These are phyloP conservation scores for Bombylius major DNA, from an alignment of 2,888 invertebrate genomes.

Conservation along the genomic window DNA sequence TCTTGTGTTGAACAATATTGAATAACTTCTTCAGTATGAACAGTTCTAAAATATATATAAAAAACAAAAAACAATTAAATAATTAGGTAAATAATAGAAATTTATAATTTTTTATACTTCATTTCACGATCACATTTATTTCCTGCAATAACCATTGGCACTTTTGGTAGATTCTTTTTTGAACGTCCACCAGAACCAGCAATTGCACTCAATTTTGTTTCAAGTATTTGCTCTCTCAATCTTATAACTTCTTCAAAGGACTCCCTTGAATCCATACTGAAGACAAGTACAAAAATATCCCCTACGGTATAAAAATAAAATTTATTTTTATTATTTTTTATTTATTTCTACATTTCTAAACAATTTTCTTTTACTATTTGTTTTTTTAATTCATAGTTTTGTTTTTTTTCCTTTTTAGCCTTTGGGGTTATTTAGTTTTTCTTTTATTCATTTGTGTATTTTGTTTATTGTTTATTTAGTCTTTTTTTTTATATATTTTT, in stretches of 20 bases:
- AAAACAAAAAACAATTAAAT: neutral
- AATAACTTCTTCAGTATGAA: conserved; percentile 62
- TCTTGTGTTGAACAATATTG: conserved; percentile 68
- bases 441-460: too few relatives aligned
- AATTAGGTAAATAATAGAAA: neutral
- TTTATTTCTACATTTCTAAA: neutral
- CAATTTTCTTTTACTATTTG: too few relatives aligned
- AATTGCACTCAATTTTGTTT: conserved; percentile 64
- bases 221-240: conserved; percentile 66
- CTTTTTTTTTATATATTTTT: too few relatives aligned
- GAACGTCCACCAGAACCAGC: conserved; percentile 45
- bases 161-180: conserved; percentile 52
- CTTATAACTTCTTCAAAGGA: conserved; percentile 75
- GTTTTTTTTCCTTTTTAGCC: too few relatives aligned
- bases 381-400: too few relatives aligned
- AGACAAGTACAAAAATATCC: conserved; percentile 67
- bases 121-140: conserved; percentile 77
- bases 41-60: conserved; percentile 44
- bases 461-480: too few relatives aligned
- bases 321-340: neutral
- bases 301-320: conserved; percentile 38
- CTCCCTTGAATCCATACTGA: conserved; percentile 72
- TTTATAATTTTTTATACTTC: conserved; percentile 41
- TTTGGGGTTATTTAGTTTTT: too few relatives aligned
- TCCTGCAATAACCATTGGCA: conserved; percentile 78